Base-by-base conservation (phyloP, 2,797 vertebrate species). In the Chiroxiphia lanceolata region DNA sequence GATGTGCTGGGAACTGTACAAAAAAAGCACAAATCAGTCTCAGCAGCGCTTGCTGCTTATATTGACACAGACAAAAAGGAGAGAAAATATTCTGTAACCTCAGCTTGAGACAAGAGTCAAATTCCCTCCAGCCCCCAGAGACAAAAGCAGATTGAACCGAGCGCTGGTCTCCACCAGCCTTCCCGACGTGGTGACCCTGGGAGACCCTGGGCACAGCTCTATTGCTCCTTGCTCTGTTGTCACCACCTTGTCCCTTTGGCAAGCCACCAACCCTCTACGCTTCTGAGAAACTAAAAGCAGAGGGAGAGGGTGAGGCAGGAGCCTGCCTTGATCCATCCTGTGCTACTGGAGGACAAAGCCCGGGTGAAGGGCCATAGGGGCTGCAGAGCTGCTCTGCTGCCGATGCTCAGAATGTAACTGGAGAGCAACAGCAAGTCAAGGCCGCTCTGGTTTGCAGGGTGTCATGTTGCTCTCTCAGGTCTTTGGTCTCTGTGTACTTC, bases 1-100 rank as follows among this genome's bases (percentile, higher is more conserved):
- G 83, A 93, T 94, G 81, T 95, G 86, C 88, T 85, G 93, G 63
- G 94, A 92, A 68, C 75, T 3, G 45, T 80, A 92, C 88, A 95
- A 91, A 79, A 93, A 94, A 89, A 90, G 90, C 90, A 95, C 29
- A 77, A 87, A 61, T 36, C 57, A 14, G 68, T 33, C 76, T 42
- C 71, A 75, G 64, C 56, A 95, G 64, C 0, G 1, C 31, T 77
- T 1, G 1, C 67, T 79, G 53, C 64, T 89, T 71, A 29, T 79
- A 90, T 5, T 68, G 70, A 92, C 53, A 68, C 4, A 82, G 71
- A 89, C 56, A 54, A 75, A 89, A 88, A 68, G 27, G 47, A 93
- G 61, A 90, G 68, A 71, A 94, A 90, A 84, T 47, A 89, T 44
- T 68, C 69, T 25, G 59, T 54, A 95, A 68, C n/a, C n/a, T 92